phyloP scores from a whole-genome alignment of 2,113 vertebrate genomes.

The Labeo rohita region DNA sequence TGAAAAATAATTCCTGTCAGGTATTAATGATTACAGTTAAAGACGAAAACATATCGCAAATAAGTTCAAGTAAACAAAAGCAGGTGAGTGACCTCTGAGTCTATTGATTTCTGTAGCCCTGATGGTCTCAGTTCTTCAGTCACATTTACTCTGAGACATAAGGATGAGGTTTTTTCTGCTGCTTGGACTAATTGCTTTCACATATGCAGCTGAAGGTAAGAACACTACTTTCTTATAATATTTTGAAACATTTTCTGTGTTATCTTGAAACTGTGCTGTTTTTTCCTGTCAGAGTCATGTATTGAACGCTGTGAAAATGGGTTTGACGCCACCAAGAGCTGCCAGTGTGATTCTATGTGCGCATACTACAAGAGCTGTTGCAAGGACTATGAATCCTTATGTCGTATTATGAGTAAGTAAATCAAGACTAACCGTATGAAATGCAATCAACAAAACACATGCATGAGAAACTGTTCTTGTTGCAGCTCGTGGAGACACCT shows the following conservation, averaged over 20 bases:
- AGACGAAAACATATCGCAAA: conserved; percentile 47
- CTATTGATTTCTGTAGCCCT: conserved; percentile 59
- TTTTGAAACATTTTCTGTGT: neutral
- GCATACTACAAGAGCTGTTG: conserved; percentile 94
- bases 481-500: conserved; percentile 89
- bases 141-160: conserved; percentile 66
- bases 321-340: conserved; percentile 76
- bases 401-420: conserved; percentile 81
- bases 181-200: conserved; percentile 10
- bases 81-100: conserved; percentile 70
- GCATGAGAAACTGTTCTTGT: neutral
- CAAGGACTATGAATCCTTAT: conserved; percentile 77
- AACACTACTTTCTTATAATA: neutral
- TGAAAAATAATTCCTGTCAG: neutral
- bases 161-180: conserved; percentile 52
- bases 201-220: conserved; percentile 68
- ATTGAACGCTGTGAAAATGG: conserved; percentile 82
- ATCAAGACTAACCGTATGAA: neutral
- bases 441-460: neutral
- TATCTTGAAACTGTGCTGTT: neutral
- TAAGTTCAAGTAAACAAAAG: conserved; percentile 66
- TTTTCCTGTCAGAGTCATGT: conserved; percentile 82
- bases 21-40: conserved; percentile 28
- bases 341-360: conserved; percentile 94
- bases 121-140: conserved; percentile 55